These are phyloP conservation scores for Drosophila borborema DNA, from an alignment of 2,888 invertebrate species.

Conservation along the genomic window DNA sequence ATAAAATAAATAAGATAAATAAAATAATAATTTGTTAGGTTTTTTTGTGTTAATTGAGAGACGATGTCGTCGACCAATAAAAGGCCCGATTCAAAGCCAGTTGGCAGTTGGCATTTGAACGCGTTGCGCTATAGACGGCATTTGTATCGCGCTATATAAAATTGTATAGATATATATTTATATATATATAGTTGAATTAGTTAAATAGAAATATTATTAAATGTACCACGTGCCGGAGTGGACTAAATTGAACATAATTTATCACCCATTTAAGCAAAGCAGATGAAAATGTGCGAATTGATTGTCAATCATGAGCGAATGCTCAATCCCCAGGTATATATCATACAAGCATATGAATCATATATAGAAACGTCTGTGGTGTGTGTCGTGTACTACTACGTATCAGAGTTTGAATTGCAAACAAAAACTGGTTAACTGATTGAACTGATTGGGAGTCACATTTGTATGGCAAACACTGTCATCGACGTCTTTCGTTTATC, in stretches of 20 bases:
- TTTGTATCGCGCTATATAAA: not conserved
- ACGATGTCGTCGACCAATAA: conserved; percentile 53
- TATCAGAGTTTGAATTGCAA: not conserved
- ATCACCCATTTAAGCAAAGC: not conserved
- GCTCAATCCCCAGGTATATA: conserved; percentile 81
- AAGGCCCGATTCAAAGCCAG: conserved; percentile 57
- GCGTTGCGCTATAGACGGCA: conserved; percentile 50
- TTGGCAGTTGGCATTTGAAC: conserved; percentile 53
- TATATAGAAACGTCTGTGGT: conserved; percentile 5
- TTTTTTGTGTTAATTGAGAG: conserved; percentile 56
- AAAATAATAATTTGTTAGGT: conserved; percentile 32
- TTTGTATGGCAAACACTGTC: conserved; percentile 41
- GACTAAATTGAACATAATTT: conserved; percentile 38
- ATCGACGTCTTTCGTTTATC: conserved; percentile 53
- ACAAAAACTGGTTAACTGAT: conserved; percentile 22
- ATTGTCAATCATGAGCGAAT: conserved; percentile 72
- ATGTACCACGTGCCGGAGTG: conserved; percentile 55
- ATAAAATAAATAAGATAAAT: conserved; percentile 13
- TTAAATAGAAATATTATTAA: conserved; percentile 12
- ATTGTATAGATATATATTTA: not conserved
- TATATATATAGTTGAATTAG: not conserved
- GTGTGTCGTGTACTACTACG: conserved; percentile 2
- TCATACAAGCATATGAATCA: conserved; percentile 32
- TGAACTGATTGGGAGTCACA: conserved; percentile 1
- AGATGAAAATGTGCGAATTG: conserved; percentile 80